Evolutionary conservation across 2,888 invertebrate species (phyloP).

Genomic region (Acanthosepion esculentum): DNA sequence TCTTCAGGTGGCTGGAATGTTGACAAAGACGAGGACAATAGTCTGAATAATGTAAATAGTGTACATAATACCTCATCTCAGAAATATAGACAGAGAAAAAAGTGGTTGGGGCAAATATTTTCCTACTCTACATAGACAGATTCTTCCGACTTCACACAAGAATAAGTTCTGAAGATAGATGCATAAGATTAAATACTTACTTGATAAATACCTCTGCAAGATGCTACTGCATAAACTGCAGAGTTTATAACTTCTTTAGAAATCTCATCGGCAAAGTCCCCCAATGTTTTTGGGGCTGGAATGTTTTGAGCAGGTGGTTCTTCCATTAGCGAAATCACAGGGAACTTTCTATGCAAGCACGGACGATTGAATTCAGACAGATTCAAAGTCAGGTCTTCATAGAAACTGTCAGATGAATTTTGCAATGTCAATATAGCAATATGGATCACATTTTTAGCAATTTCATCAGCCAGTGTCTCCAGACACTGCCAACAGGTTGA

Average conservation of each 20-base stretch:
- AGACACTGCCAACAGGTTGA: constrained; percentile 34
- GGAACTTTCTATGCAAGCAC: constrained; percentile 41
- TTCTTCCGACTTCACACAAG: too few species aligned
- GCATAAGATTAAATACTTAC: not conserved
- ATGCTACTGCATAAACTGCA: constrained; percentile 36
- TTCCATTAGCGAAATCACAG: constrained; percentile 56
- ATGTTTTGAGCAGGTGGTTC: constrained; percentile 47
- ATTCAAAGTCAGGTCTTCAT: constrained; percentile 40
- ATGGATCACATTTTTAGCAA: constrained; percentile 48
- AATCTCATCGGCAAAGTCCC: constrained; percentile 33
- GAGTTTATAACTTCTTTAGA: constrained; percentile 39
- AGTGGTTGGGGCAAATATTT: too few species aligned
- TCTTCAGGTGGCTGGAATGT: too few species aligned
- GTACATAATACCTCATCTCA: too few species aligned
- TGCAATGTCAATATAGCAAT: constrained; percentile 45
- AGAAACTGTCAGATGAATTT: not conserved
- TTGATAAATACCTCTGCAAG: constrained; percentile 39
- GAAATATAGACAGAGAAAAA: too few species aligned
- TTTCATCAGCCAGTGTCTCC: constrained; percentile 47
- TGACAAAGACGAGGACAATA: too few species aligned
- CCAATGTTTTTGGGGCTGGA: constrained; percentile 25
- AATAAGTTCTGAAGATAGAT: too few species aligned
- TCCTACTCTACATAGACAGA: too few species aligned
- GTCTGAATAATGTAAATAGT: too few species aligned
- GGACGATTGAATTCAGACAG: not conserved